Conservation (phyloP, 2,113 vertebrate genomes). For the Hippocampus abdominalis region DNA sequence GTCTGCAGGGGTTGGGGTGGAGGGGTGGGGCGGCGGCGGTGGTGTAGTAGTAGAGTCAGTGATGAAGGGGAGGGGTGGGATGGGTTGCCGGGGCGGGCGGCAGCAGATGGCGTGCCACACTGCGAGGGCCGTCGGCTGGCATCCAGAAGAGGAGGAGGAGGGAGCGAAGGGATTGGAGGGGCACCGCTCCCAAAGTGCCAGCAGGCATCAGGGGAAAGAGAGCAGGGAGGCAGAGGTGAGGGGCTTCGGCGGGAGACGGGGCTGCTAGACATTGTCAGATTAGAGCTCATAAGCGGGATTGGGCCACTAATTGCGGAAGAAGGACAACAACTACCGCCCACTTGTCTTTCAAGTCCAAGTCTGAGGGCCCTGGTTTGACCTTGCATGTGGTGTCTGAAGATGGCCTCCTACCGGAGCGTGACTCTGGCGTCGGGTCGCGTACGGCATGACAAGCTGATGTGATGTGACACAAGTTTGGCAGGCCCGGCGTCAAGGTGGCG, state of each 20-base stretch:
- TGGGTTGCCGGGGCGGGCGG: slow-evolving; percentile 61
- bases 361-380: slow-evolving; percentile 57
- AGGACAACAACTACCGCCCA: slow-evolving; percentile 48
- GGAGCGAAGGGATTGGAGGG: slow-evolving; percentile 53
- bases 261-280: slow-evolving; percentile 54
- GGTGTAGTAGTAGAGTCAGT: slow-evolving; percentile 24
- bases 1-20: slow-evolving; percentile 62
- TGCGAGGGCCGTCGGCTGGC: slow-evolving; percentile 76
- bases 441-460: slow-evolving; percentile 48
- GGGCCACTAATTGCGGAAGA: slow-evolving; percentile 63
- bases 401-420: slow-evolving; percentile 55
- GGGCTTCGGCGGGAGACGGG: slow-evolving; percentile 54
- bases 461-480: slow-evolving; percentile 70
- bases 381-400: slow-evolving; percentile 41
- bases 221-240: slow-evolving; percentile 57
- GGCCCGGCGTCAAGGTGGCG: slow-evolving; percentile 57
- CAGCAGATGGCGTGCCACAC: slow-evolving; percentile 75
- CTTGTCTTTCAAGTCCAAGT: slow-evolving; percentile 53
- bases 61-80: slow-evolving; percentile 41
- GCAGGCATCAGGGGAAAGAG: slow-evolving; percentile 75
- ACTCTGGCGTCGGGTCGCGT: slow-evolving; percentile 63
- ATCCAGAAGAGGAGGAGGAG: slow-evolving; percentile 73
- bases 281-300: slow-evolving; percentile 56
- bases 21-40: slow-evolving; percentile 24
- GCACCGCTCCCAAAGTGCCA: slow-evolving; percentile 71